These are phyloP conservation scores for Amblyjoppa fuscipennis DNA, from an alignment of 2,888 invertebrate genomes.

Conservation along the genomic window DNA sequence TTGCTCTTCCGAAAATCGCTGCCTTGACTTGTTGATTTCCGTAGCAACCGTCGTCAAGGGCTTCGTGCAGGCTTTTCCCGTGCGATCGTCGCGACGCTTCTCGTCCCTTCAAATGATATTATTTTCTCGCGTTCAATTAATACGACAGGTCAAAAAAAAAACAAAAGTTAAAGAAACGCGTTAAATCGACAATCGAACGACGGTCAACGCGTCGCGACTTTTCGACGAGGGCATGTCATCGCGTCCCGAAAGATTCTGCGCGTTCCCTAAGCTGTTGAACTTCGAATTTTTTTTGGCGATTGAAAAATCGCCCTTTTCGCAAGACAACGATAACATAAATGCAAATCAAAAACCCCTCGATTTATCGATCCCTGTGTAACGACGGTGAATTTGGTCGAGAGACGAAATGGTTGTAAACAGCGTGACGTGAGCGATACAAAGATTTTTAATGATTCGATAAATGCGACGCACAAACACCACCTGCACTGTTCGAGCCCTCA, in stretches of 20 bases:
- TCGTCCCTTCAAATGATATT: neutral
- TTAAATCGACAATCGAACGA: slow-evolving; percentile 17
- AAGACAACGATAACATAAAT: slow-evolving; percentile 54
- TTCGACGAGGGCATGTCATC: slow-evolving; percentile 20
- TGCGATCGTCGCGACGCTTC: neutral
- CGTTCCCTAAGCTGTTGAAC: slow-evolving; percentile 9
- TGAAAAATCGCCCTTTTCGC: slow-evolving; percentile 54
- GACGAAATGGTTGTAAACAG: neutral
- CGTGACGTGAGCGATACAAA: neutral
- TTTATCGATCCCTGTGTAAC: neutral
- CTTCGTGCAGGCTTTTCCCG: neutral
- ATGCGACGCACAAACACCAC: slow-evolving; percentile 53
- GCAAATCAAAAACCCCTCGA: neutral
- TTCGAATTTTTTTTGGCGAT: slow-evolving; percentile 56
- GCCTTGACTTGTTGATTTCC: neutral
- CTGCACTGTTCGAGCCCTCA: slow-evolving; percentile 75
- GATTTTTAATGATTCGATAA: neutral
- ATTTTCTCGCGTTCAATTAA: neutral
- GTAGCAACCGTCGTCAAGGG: neutral
- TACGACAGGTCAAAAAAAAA: neutral
- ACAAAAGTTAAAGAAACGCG: neutral
- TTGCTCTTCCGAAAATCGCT: no score
- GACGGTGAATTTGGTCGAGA: neutral
- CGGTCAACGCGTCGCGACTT: slow-evolving; percentile 5
- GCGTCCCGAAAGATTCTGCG: slow-evolving; percentile 4